phyloP scores from a whole-genome alignment of 1,140 invertebrate genomes.

The Theocolax elegans region DNA sequence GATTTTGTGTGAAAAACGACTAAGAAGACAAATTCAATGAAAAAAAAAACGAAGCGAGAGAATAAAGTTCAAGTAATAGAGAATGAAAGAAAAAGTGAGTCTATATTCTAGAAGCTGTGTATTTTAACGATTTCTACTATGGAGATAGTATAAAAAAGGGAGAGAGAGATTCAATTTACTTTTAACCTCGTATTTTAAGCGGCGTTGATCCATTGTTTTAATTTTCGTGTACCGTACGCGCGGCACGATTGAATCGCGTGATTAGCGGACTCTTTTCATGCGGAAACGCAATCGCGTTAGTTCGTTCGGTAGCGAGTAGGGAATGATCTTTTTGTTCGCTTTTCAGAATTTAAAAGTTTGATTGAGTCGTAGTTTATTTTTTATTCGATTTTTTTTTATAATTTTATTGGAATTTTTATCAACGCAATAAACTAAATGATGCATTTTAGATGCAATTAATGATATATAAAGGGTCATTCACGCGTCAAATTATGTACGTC shows the following conservation, averaged over 20 bases:
- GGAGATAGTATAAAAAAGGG: not conserved
- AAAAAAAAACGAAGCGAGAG: too few relatives aligned
- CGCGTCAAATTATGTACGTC: too few relatives aligned
- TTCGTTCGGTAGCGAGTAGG: too few relatives aligned
- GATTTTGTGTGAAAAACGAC: not conserved
- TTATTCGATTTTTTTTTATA: not conserved
- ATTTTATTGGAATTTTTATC: too few relatives aligned
- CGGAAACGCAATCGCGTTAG: not conserved
- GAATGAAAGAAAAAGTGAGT: too few relatives aligned
- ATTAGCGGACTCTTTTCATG: not conserved
- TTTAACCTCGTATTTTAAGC: not conserved
- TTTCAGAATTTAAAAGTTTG: not conserved
- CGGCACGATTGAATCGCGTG: not conserved
- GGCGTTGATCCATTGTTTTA: not conserved
- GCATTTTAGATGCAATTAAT: too few relatives aligned
- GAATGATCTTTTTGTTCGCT: not conserved
- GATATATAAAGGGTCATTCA: too few relatives aligned
- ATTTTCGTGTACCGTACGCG: not conserved
- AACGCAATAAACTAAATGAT: too few relatives aligned
- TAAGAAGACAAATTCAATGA: too few relatives aligned
- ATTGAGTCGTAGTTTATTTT: not conserved
- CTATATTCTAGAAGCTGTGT: not conserved
- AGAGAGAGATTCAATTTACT: constrained; percentile 10
- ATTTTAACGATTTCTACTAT: constrained; percentile 7
- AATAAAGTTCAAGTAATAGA: too few relatives aligned